Conservation (phyloP, 2,113 vertebrate species). For the Microtus ochrogaster region DNA sequence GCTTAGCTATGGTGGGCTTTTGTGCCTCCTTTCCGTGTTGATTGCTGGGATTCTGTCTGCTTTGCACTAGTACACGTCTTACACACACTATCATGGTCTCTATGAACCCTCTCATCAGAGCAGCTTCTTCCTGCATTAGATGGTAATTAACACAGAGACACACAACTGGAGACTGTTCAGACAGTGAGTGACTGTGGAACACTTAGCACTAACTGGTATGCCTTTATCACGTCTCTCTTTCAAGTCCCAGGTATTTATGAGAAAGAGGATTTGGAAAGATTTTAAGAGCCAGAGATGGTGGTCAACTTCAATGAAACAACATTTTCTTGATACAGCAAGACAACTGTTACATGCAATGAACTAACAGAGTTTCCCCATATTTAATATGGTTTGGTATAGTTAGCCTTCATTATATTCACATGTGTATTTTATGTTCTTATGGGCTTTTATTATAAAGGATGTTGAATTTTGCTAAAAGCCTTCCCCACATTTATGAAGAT, state of each 20-base stretch:
- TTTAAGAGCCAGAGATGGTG: neutral
- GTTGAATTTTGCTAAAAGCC: neutral
- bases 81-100: neutral
- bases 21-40: neutral
- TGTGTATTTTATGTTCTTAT: neutral
- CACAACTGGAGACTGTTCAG: neutral
- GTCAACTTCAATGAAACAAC: neutral
- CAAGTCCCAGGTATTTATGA: fast-evolving
- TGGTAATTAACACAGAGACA: neutral
- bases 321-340: neutral
- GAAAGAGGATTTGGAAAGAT: neutral
- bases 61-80: fast-evolving
- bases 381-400: neutral
- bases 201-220: neutral
- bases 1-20: neutral
- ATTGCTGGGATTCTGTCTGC: neutral
- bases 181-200: neutral
- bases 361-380: neutral
- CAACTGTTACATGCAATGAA: neutral
- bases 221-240: neutral
- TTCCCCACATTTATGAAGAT: neutral
- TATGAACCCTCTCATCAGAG: neutral
- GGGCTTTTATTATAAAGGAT: neutral
- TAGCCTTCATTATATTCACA: neutral
- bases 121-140: neutral